These are phyloP conservation scores for Gymnarchus niloticus DNA, from an alignment of 2,113 vertebrate genomes.

Conservation along the genomic window DNA sequence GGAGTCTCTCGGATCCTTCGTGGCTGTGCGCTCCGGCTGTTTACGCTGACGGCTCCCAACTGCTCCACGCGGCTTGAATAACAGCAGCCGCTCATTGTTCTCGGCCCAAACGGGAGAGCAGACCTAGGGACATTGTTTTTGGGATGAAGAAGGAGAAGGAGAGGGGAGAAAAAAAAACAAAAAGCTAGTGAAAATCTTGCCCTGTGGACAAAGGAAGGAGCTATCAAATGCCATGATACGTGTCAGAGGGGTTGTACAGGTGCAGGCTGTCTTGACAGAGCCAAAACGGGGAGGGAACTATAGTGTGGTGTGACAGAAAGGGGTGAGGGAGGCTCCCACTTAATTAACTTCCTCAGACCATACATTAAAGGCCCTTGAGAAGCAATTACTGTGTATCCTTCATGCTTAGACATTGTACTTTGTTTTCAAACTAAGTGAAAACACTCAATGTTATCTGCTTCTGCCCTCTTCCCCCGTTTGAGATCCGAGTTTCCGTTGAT, in stretches of 20 bases:
- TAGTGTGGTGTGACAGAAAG: background rate
- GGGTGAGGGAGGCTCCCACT: conserved; percentile 43
- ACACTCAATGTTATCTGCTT: background rate
- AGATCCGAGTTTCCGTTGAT: background rate
- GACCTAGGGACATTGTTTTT: conserved; percentile 9
- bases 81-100: conserved; percentile 6
- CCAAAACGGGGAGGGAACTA: conserved; percentile 9
- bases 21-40: background rate
- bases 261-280: conserved; percentile 22
- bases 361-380: conserved; percentile 42
- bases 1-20: background rate
- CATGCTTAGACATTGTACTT: conserved; percentile 7
- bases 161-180: background rate
- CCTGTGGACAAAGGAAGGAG: background rate
- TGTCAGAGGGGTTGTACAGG: conserved; percentile 28
- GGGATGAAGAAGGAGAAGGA: background rate
- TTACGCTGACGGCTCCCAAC: conserved; percentile 16
- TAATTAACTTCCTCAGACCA: conserved; percentile 43
- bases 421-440: background rate
- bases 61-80: background rate
- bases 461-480: background rate
- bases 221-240: conserved; percentile 24
- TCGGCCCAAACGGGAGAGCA: background rate
- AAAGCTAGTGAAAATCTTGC: background rate
- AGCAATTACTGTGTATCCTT: conserved; percentile 18